phyloP scores from a whole-genome alignment of 2,113 vertebrate genomes.

The Chitala chitala region DNA sequence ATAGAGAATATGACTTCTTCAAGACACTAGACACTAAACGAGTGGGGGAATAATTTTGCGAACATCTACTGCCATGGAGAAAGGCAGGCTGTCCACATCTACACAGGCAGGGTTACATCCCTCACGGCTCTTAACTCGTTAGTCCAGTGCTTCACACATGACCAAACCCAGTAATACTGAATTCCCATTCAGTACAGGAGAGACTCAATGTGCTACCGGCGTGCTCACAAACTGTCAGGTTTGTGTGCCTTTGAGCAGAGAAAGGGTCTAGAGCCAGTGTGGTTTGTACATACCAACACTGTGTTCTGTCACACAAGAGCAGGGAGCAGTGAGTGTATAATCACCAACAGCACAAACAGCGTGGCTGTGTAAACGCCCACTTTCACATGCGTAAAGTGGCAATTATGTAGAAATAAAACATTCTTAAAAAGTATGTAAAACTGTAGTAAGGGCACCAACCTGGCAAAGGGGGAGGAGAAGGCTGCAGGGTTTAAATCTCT shows the following conservation, averaged over 20 bases:
- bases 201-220: slow-evolving; percentile 7
- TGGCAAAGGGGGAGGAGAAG: slow-evolving; percentile 40
- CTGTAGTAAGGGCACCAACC: slow-evolving; percentile 53
- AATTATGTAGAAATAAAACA: slow-evolving; percentile 6
- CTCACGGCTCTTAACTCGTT: too few species aligned
- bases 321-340: not conserved
- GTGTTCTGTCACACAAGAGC: not conserved
- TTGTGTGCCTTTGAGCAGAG: slow-evolving; percentile 52
- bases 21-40: slow-evolving; percentile 18
- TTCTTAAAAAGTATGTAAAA: slow-evolving; percentile 30
- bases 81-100: not conserved
- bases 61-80: slow-evolving; percentile 48
- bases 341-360: not conserved
- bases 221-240: slow-evolving; percentile 50
- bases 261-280: slow-evolving; percentile 35
- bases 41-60: slow-evolving; percentile 44
- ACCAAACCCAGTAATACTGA: slow-evolving; percentile 19
- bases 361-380: slow-evolving; percentile 44
- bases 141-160: slow-evolving; percentile 27
- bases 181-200: slow-evolving; percentile 23
- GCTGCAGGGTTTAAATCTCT: slow-evolving; percentile 37
- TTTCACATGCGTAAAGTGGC: slow-evolving; percentile 30
- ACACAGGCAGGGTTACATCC: slow-evolving; percentile 18
- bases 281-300: slow-evolving; percentile 49
- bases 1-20: slow-evolving; percentile 47